Percentiles rank a stretch among this genome's conserved stretches.
These are phyloP conservation scores for Hymenochirus boettgeri DNA, from an alignment of 2,113 vertebrate genomes.

Conservation along the genomic window DNA sequence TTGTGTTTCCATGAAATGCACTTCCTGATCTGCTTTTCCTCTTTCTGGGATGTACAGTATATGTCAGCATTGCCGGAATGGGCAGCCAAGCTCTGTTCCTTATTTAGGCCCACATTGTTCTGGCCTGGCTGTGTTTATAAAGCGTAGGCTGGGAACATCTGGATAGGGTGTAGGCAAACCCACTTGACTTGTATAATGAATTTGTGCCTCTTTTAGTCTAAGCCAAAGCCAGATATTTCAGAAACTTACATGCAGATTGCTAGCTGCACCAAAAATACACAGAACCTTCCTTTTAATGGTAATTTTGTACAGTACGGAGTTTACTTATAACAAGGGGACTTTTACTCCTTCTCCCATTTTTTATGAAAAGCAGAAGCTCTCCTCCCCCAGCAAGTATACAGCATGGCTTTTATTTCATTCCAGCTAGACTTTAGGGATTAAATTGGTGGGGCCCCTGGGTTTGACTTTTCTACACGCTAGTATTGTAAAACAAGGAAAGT, in stretches of 20 bases:
- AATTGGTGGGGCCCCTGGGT: too few relatives aligned
- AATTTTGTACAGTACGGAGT: too few relatives aligned
- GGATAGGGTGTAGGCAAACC: constrained; percentile 36
- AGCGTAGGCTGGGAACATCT: constrained; percentile 40
- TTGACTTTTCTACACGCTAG: too few relatives aligned
- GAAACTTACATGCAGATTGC: constrained; percentile 14
- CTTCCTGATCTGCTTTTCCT: not conserved
- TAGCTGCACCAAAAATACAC: not conserved
- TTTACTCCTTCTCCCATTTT: too few relatives aligned
- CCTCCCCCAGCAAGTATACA: not conserved
- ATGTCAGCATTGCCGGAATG: not conserved
- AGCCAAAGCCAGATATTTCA: constrained; percentile 19
- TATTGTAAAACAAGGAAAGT: too few relatives aligned
- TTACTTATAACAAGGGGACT: too few relatives aligned
- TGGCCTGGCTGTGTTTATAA: constrained; percentile 31
- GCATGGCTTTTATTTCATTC: not conserved
- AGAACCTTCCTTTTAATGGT: too few relatives aligned
- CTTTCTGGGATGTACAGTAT: not conserved
- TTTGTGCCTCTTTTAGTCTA: constrained; percentile 29
- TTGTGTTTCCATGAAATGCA: too few relatives aligned
- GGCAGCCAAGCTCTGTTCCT: not conserved
- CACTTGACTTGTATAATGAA: constrained; percentile 21
- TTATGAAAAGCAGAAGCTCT: too few relatives aligned
- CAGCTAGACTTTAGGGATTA: too few relatives aligned
- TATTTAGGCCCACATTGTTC: constrained; percentile 33